Conservation (phyloP, 1,140 invertebrate genomes). For the Hylaeus anthracinus region DNA sequence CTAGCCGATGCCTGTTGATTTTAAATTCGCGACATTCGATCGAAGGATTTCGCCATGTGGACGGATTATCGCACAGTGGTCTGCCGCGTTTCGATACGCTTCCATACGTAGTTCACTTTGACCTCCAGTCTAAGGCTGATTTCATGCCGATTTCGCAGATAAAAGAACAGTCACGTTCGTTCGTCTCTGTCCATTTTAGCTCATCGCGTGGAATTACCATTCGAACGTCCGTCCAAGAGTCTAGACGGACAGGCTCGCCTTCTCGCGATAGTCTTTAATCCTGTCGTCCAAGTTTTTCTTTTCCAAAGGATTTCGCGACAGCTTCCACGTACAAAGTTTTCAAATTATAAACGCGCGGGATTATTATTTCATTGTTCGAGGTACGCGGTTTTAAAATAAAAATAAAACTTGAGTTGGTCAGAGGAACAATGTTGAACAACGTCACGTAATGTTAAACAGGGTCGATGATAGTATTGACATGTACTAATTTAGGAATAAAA, state of each 20-base stretch:
- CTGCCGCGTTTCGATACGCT: neutral
- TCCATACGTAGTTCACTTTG: conserved; percentile 33
- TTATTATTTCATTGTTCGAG: no score
- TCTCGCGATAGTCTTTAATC: neutral
- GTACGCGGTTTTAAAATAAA: no score
- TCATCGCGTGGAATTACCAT: conserved; percentile 26
- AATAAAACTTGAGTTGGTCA: no score
- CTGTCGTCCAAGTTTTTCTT: neutral
- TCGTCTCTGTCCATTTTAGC: conserved; percentile 23
- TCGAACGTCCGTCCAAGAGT: conserved; percentile 17
- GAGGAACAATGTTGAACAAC: no score
- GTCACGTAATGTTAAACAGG: no score
- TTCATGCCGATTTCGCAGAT: conserved; percentile 34
- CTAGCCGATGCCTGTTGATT: no score
- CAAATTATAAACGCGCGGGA: no score
- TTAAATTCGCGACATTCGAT: no score
- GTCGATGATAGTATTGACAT: no score
- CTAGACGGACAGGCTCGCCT: neutral
- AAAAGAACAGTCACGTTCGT: conserved; percentile 2
- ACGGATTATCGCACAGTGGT: neutral
- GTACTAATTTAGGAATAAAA: no score
- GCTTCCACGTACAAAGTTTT: no score
- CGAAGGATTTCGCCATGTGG: neutral
- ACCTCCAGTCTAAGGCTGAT: conserved; percentile 26
- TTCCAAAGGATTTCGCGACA: neutral